Conservation (phyloP, 2,113 vertebrate genomes). For the Pyxicephalus adspersus region DNA sequence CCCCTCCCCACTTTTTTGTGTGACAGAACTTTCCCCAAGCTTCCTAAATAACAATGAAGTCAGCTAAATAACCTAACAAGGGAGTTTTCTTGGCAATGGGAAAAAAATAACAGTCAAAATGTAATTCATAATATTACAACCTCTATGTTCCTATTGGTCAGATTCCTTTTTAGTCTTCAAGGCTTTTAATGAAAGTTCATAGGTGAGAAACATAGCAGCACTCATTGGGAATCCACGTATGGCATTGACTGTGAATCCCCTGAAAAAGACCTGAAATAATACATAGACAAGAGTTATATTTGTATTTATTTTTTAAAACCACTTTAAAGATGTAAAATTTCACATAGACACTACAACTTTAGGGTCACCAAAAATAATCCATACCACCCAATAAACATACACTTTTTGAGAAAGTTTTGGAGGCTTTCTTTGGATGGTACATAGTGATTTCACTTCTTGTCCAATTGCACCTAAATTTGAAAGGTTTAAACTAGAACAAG, state of each 20-base stretch:
- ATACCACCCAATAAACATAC: too few species aligned
- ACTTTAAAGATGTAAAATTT: background rate
- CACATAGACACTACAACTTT: too few species aligned
- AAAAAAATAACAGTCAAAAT: background rate
- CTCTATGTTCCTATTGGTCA: constrained; percentile 26
- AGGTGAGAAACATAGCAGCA: constrained; percentile 92
- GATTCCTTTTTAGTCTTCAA: constrained; percentile 71
- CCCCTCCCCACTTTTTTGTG: background rate
- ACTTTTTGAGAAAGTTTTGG: too few species aligned
- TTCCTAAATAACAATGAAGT: background rate
- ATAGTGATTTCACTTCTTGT: too few species aligned
- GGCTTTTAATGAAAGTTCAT: constrained; percentile 89
- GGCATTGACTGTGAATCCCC: constrained; percentile 84
- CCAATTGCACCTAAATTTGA: too few species aligned
- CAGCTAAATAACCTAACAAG: background rate
- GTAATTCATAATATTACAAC: background rate
- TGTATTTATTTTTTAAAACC: background rate
- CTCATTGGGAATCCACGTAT: constrained; percentile 93
- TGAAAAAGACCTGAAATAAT: constrained; percentile 87
- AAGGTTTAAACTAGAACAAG: too few species aligned
- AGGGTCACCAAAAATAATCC: too few species aligned
- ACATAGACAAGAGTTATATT: background rate
- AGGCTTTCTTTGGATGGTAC: too few species aligned
- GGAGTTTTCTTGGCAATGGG: background rate
- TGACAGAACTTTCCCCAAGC: background rate